phyloP scores from a whole-genome alignment of 2,113 vertebrate species.

The Columbina picui region DNA sequence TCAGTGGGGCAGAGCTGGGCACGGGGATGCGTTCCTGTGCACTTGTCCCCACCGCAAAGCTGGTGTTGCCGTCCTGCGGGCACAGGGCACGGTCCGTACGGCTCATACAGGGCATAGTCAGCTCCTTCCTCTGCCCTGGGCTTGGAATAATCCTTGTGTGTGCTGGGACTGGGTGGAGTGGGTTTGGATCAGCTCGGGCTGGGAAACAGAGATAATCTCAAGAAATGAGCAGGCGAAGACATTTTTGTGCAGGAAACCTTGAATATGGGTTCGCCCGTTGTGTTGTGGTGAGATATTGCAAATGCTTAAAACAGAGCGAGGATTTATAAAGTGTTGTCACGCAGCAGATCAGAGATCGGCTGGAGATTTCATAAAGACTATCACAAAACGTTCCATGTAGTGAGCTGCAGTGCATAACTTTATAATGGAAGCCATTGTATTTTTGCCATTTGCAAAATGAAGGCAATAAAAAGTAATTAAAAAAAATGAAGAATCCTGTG shows the following conservation, averaged over 20 bases:
- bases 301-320: background rate
- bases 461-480: constrained; percentile 7
- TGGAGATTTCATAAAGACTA: background rate
- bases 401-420: background rate
- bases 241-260: background rate
- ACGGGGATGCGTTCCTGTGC: accelerated
- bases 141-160: background rate
- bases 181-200: background rate
- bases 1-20: background rate
- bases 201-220: background rate
- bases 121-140: background rate
- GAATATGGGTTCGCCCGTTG: background rate
- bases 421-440: background rate
- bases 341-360: background rate
- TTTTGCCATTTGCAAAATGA: constrained; percentile 18
- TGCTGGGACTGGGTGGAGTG: background rate
- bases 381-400: background rate
- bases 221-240: background rate
- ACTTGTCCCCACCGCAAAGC: background rate
- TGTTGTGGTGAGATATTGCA: background rate
- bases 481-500: background rate
- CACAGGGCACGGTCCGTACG: accelerated
- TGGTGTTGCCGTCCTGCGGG: background rate
- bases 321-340: background rate
- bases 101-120: background rate